A percentile compares a stretch with the other conserved stretches of the same genome.
phyloP scores from a whole-genome alignment of 1,140 invertebrate genomes.

The Drosophila punjabiensis region DNA sequence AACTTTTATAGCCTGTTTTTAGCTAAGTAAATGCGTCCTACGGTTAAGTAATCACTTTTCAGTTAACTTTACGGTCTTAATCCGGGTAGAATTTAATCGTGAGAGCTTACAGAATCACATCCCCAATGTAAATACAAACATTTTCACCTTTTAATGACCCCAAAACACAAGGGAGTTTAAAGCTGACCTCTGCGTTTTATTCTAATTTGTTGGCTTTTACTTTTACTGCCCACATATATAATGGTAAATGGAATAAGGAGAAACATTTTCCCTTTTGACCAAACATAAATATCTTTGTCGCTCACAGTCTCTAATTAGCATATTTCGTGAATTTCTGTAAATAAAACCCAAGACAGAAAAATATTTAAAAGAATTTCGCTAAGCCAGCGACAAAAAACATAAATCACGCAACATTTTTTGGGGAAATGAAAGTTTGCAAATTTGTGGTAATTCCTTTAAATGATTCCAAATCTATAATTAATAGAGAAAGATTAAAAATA shows the following conservation, averaged over 20 bases:
- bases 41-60: not conserved
- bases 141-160: no score
- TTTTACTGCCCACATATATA: slow-evolving; percentile 29
- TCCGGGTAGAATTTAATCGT: not conserved
- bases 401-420: slow-evolving; percentile 14
- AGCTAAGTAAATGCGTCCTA: slow-evolving; percentile 12
- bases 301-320: slow-evolving; percentile 32
- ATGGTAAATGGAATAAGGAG: not conserved
- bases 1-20: slow-evolving; percentile 23
- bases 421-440: slow-evolving; percentile 59
- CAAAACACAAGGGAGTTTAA: not conserved
- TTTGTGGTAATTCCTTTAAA: not conserved
- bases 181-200: not conserved
- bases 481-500: not conserved
- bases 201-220: slow-evolving; percentile 34
- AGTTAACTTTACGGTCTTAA: slow-evolving; percentile 1
- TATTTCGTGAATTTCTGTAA: slow-evolving; percentile 51
- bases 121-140: no score
- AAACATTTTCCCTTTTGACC: slow-evolving; percentile 26
- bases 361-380: slow-evolving; percentile 42
- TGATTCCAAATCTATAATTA: not conserved
- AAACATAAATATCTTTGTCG: slow-evolving; percentile 14
- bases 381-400: slow-evolving; percentile 25
- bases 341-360: slow-evolving; percentile 34
- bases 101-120: not conserved